Base-by-base conservation (phyloP, 2,888 invertebrate genomes). In the Marasmarcha lunaedactyla region DNA sequence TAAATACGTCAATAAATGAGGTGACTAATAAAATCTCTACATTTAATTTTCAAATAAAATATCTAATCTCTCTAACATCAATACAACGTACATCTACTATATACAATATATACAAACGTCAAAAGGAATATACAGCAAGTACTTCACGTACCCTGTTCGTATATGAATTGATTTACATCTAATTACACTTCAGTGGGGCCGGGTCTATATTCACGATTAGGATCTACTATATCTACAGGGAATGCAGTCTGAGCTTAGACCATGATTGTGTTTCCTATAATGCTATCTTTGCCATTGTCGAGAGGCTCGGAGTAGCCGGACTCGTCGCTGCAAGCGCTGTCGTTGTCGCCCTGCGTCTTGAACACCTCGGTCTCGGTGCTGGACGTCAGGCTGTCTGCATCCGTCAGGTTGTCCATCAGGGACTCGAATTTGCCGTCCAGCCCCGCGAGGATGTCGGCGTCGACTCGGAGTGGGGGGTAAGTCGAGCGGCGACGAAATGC, bases 281-380 rank as follows among this genome's bases (percentile, higher is more conserved):
- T 64, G 47, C 83, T 81, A 13, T 84, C 81, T 54, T 78, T 81
- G 15, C 70, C 72, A 34, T 49, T 54, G 47, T 89, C 90, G 46
- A 89, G 73, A 42, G 86, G 86, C 64, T 95, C 95, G 15, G 94
- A 95, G 71, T 94, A 95, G 2, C 95, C 95, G 41, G 94, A 94
- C 67, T 96, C 95, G 58, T 95, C 95, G 65, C 94, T 94, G 62
- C 93, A 91, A 46, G 91, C 94, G 57, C 94, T 94, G 57, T 90
- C 90, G 48, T 86, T 90, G 55, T 90, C 90, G 38, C 88, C 89
- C 1, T 56, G 56, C 36, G 55, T 71, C 42, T 85, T 77, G 37
- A 85, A 83, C 1, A 78, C 85, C 49, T 86, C 87, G 5, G 78
- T 69, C 48, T 83, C 78, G 12, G 63, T 69, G 49, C 72, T 73